Conservation (phyloP, 2,888 invertebrate species). For the Exephanes ischioxanthus region DNA sequence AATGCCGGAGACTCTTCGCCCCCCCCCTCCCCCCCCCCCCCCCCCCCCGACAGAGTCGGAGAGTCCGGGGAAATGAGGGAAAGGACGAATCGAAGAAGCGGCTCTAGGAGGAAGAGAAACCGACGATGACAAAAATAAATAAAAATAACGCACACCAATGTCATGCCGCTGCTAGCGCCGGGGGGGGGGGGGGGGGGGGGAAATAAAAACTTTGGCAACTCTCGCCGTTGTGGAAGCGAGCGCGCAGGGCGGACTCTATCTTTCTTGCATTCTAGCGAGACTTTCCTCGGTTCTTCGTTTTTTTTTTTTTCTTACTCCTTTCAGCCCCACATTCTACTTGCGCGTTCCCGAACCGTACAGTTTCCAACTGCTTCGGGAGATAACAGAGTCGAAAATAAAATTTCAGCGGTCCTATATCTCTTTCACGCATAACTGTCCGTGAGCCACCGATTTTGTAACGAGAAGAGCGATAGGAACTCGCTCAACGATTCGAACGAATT, state of each 20-base stretch:
- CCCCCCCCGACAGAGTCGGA: slow-evolving; percentile 3
- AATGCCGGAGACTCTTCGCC: slow-evolving; percentile 17
- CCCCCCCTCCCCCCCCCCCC: background rate
- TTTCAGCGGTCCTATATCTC: slow-evolving; percentile 30
- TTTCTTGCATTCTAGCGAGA: slow-evolving; percentile 22
- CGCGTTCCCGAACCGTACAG: slow-evolving; percentile 37
- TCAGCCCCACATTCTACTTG: slow-evolving; percentile 27
- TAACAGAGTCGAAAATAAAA: slow-evolving; percentile 60
- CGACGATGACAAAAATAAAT: slow-evolving; percentile 18
- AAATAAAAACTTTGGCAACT: slow-evolving; percentile 64
- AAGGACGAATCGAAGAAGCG: slow-evolving; percentile 38
- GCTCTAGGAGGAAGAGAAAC: slow-evolving; percentile 19
- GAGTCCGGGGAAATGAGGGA: slow-evolving; percentile 12
- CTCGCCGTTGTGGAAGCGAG: slow-evolving; percentile 39
- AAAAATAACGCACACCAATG: slow-evolving; percentile 43
- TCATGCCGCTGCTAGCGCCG: slow-evolving; percentile 43
- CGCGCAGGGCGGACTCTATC: slow-evolving; percentile 49
- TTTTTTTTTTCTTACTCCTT: slow-evolving; percentile 32
- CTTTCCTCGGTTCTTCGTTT: slow-evolving; percentile 30
- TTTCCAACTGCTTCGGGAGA: slow-evolving; percentile 60
- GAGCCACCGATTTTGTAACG: slow-evolving; percentile 25
- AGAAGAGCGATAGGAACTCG: slow-evolving; percentile 18
- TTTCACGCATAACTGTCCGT: slow-evolving; percentile 8
- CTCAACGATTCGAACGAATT: slow-evolving; percentile 29
- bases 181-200: slow-evolving; percentile 51